Evolutionary conservation across 2,113 vertebrate genomes (phyloP).

Genomic region (Platichthys flesus): DNA sequence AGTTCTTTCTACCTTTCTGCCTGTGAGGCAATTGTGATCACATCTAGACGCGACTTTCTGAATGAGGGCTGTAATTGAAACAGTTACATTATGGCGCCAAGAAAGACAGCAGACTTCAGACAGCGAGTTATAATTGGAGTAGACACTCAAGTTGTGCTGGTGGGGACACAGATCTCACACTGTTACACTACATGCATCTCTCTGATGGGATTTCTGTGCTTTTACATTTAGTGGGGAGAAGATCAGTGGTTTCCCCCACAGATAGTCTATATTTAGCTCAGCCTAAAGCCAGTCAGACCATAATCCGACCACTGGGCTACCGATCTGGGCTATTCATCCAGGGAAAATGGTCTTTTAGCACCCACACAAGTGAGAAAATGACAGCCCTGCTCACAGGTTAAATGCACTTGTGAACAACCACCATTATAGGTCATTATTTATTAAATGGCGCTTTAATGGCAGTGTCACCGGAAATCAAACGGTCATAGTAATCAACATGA

Average conservation of each 20-base stretch:
- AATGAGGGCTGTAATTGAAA: slow-evolving; percentile 48
- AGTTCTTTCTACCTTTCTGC: background rate
- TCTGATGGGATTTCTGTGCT: slow-evolving; percentile 63
- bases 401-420: slow-evolving; percentile 34
- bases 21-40: slow-evolving; percentile 15
- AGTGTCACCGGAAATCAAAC: slow-evolving; percentile 16
- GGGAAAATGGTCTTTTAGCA: slow-evolving; percentile 36
- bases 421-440: slow-evolving; percentile 57
- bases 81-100: slow-evolving; percentile 1
- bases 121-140: slow-evolving; percentile 47
- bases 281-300: slow-evolving; percentile 31
- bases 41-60: slow-evolving; percentile 27
- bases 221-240: slow-evolving; percentile 46
- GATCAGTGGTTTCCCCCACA: slow-evolving; percentile 54
- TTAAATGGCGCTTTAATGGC: slow-evolving; percentile 36
- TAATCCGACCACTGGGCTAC: slow-evolving; percentile 16
- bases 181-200: slow-evolving; percentile 38
- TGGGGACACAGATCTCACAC: slow-evolving; percentile 58
- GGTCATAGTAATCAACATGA: slow-evolving; percentile 7
- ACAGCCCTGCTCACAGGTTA: slow-evolving; percentile 37
- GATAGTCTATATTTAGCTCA: slow-evolving; percentile 49
- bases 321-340: slow-evolving; percentile 37
- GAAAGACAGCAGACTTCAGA: slow-evolving; percentile 15
- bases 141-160: slow-evolving; percentile 45
- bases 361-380: slow-evolving; percentile 45